Evolutionary conservation across 2,113 vertebrate genomes (phyloP).

Genomic region (Paramisgurnus dabryanus): DNA sequence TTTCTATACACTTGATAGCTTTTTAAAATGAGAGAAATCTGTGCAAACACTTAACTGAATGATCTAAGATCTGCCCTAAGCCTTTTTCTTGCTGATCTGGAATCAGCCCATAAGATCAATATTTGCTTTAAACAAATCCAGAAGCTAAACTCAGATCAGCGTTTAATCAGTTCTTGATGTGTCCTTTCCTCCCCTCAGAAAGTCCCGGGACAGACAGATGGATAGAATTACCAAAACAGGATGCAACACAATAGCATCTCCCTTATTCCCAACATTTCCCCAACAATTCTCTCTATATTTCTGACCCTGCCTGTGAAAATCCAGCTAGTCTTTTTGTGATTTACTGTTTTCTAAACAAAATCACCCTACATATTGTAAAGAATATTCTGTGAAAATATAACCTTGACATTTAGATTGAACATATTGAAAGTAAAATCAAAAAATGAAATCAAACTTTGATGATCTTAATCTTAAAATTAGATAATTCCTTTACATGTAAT

Average conservation of each 20-base stretch:
- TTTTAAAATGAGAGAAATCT: background rate
- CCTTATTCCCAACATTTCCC: slow-evolving; percentile 52
- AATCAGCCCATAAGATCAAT: background rate
- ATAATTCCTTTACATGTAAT: no score
- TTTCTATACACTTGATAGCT: no score
- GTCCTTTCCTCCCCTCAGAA: background rate
- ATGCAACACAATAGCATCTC: slow-evolving; percentile 56
- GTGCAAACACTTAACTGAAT: background rate
- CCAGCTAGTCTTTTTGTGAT: no score
- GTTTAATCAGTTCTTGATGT: slow-evolving; percentile 22
- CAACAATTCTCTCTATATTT: slow-evolving; percentile 15
- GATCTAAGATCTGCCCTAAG: background rate
- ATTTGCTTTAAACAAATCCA: background rate
- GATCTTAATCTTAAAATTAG: no score
- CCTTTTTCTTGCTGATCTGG: background rate
- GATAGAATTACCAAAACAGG: slow-evolving; percentile 60
- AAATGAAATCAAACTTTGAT: no score
- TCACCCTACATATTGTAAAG: no score
- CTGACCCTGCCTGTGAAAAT: background rate
- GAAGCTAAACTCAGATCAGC: slow-evolving; percentile 7
- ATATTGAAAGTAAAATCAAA: no score
- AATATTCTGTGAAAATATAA: no score
- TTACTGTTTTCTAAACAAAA: no score
- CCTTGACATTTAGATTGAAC: no score
- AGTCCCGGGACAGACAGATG: slow-evolving; percentile 34